Base-by-base conservation (phyloP, 2,888 invertebrate genomes). In the Drosophila limbata region DNA sequence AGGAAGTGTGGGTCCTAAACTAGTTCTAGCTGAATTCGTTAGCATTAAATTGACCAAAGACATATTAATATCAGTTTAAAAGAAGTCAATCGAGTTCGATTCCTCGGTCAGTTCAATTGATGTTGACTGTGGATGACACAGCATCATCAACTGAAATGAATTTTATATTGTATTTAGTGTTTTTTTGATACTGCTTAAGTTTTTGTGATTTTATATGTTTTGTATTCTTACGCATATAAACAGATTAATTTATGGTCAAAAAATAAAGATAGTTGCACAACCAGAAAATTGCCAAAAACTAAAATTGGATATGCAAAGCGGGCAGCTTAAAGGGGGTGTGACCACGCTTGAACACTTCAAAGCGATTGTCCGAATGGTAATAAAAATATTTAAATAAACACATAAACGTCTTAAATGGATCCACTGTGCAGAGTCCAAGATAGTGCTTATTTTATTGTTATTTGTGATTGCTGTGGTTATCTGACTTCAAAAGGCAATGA, bases 1-100 rank as follows among this genome's bases (percentile, higher is more conserved):
- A 66, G 77, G 75, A 83, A 75, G 75, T 75, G 63, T 62, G 68
- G 47, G 35, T 44, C 63, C 48, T 61, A 79, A 83, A 86, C 82
- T 84, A 86, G 82, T 86, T 83, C 77, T 70, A 17, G 25, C 31
- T 52, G 72, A 56, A 77, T 73, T 42, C 4, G 60, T 73, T 77
- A 57, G 50, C 69, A 69, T 56, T 42, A 33, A 21, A 77, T 77
- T 62, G 59, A 45, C 13, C 13, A 37, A 3, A 33, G 8, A 47
- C 13, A 57, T 37, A 39, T 59, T 11, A 48, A 47, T 44, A 51
- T 62, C 52, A 55, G 33, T 37, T 47, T 35, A 59, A 56, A 63
- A 60, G 45, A 53, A 28, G 44, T 11, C 19, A 57, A 70, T 72
- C 39, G 9, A 51, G 10, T 42, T 51, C 9, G 37, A 56, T 44